These are phyloP conservation scores for Nymphalis urticae DNA, from an alignment of 2,888 invertebrate species.

Conservation along the genomic window DNA sequence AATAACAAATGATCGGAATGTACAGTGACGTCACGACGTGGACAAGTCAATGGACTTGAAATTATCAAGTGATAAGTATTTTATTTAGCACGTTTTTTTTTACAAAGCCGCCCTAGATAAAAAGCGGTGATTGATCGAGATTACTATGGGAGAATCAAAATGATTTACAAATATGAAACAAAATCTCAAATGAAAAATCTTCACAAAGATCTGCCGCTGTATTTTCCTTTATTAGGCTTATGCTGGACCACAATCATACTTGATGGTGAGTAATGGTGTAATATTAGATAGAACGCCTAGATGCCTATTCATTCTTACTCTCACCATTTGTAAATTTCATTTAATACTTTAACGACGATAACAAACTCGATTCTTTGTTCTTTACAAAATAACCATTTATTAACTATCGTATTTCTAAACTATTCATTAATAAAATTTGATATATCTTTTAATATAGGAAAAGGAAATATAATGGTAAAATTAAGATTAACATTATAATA, in stretches of 20 bases:
- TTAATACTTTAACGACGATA: no score
- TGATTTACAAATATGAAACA: constrained; percentile 6
- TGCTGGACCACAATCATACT: no score
- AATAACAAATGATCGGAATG: constrained; percentile 37
- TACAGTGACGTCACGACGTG: constrained; percentile 42
- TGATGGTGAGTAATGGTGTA: no score
- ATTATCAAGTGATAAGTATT: constrained; percentile 54
- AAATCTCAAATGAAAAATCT: not conserved
- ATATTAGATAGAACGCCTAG: no score
- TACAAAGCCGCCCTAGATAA: constrained; percentile 53
- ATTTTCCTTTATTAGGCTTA: not conserved
- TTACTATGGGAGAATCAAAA: constrained; percentile 45
- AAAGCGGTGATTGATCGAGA: constrained; percentile 50
- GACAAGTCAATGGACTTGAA: constrained; percentile 53
- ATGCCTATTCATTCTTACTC: no score
- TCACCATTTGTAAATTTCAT: no score
- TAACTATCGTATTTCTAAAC: no score
- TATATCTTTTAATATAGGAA: not conserved
- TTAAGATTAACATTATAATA: constrained; percentile 27
- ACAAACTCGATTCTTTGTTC: no score
- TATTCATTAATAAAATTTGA: no score
- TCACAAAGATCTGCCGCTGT: not conserved
- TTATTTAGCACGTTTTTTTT: constrained; percentile 48
- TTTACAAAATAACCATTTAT: no score
- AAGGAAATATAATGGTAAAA: constrained; percentile 6